Base-by-base conservation (phyloP, 2,113 vertebrate genomes). In the Sander lucioperca region DNA sequence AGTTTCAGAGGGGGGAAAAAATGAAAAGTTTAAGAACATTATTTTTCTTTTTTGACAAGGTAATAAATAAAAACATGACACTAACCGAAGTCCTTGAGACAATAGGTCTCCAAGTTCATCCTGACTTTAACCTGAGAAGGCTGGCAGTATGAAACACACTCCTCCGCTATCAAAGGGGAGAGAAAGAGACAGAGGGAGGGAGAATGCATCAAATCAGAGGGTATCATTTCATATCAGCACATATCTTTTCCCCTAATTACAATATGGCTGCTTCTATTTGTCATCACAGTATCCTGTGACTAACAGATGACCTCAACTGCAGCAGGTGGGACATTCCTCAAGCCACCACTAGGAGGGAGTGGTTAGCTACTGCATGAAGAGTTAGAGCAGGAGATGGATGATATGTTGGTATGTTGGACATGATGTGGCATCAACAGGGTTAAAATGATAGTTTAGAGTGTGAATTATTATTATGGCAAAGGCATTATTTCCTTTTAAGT, bases 41-140 rank as follows among this genome's bases (percentile, higher is more conserved):
- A 7, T 18, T 23, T n/a, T 21, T 2, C 3, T 70, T 54, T 33
- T 53, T 33, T 30, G 23, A 23, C 33, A 36, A 25, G 5, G 3
- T 25, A 15, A 27, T 39, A 19, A 18, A 27, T 27, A 69, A 39
- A 74, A 47, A 36, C 5, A 13, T 8, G 30, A 62, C 54, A 91
- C 93, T 21, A 89, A 98, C 97, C 95, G 0, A 96, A 97, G 72
- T 97, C 96, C 85, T 97, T 97, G 74, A 95, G 95, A 90, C 97
- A 98, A 91, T 96, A 98, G 1, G 94, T 96, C 86, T 92, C 92
- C 81, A 97, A 92, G 91, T 95, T 96, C 97, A 98, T 98, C 83
- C 75, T 94, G 62, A 97, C 96, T 86, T 95, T 96, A 39, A 90
- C 93, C 86, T 95, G 95, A 21, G 97, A 95, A 0, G 93, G 91